These are phyloP conservation scores for Drosophila recens DNA, from an alignment of 2,888 invertebrate genomes.

Conservation along the genomic window DNA sequence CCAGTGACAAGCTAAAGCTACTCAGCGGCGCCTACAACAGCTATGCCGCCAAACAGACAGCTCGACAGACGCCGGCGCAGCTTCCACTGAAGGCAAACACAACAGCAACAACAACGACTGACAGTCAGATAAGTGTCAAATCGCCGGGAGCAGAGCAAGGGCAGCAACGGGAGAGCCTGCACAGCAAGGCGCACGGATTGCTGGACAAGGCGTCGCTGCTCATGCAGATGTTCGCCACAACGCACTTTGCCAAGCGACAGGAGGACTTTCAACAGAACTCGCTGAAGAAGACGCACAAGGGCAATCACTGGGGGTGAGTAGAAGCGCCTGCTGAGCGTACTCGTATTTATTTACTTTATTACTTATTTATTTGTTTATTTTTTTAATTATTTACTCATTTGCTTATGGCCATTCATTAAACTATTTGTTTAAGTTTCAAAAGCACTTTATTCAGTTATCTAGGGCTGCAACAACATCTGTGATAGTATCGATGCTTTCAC, in stretches of 20 bases:
- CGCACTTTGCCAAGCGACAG: conserved; percentile 93
- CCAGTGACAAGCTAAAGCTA: conserved; percentile 63
- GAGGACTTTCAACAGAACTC: conserved; percentile 90
- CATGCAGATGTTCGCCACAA: conserved; percentile 96
- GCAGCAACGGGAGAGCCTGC: conserved; percentile 75
- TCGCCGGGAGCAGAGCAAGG: conserved; percentile 2
- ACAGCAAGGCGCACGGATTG: conserved; percentile 86
- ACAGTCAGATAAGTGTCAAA: not conserved
- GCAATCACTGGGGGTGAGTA: conserved; percentile 94
- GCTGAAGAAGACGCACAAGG: conserved; percentile 92
- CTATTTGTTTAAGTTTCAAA: no score
- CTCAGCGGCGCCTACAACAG: conserved; percentile 83
- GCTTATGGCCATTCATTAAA: no score
- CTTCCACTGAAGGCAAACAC: conserved; percentile 2
- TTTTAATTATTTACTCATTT: not conserved
- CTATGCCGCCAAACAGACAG: conserved; percentile 84
- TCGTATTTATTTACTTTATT: not conserved
- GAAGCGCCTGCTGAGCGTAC: not conserved
- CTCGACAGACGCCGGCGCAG: conserved; percentile 35
- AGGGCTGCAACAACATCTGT: no score
- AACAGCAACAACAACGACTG: conserved; percentile 5
- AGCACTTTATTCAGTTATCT: no score
- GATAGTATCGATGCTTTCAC: no score
- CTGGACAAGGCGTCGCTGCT: conserved; percentile 95
- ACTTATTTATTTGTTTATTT: not conserved